Evolutionary conservation across 2,797 vertebrate genomes (phyloP).

Genomic region (Sebastes melanostomus): DNA sequence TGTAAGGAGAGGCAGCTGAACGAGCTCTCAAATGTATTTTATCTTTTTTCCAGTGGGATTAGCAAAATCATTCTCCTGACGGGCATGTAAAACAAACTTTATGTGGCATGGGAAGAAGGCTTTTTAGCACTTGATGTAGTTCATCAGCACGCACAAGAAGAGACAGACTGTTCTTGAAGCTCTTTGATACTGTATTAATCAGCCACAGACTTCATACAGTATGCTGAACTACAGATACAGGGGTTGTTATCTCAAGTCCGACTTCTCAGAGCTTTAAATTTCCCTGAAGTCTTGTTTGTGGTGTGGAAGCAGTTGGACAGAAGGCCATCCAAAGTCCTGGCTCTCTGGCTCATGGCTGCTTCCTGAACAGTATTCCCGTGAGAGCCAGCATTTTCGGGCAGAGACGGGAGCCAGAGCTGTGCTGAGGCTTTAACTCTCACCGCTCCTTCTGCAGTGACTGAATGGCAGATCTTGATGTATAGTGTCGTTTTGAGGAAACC

Average conservation of each 20-base stretch:
- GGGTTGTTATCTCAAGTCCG: not conserved
- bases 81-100: constrained; percentile 1
- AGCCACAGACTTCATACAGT: not conserved
- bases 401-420: constrained; percentile 19
- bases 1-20: not conserved
- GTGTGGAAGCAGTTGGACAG: constrained; percentile 27
- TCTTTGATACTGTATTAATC: not conserved
- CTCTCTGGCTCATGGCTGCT: not conserved
- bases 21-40: not conserved
- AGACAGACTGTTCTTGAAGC: not conserved
- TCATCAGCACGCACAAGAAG: not conserved
- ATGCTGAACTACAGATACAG: not conserved
- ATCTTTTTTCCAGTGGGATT: not conserved
- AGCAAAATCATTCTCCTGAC: not conserved
- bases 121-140: not conserved
- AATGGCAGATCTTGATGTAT: constrained; percentile 29
- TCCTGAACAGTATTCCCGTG: constrained; percentile 31
- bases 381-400: constrained; percentile 34
- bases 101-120: not conserved
- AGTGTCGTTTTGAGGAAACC: constrained; percentile 4
- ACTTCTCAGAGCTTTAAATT: constrained; percentile 39
- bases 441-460: constrained; percentile 6
- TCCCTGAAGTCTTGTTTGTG: constrained; percentile 31
- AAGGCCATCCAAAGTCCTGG: constrained; percentile 25
- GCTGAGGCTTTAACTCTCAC: constrained; percentile 18